Evolutionary conservation across 2,888 invertebrate genomes (phyloP).

Genomic region (Dryococelus australis): DNA sequence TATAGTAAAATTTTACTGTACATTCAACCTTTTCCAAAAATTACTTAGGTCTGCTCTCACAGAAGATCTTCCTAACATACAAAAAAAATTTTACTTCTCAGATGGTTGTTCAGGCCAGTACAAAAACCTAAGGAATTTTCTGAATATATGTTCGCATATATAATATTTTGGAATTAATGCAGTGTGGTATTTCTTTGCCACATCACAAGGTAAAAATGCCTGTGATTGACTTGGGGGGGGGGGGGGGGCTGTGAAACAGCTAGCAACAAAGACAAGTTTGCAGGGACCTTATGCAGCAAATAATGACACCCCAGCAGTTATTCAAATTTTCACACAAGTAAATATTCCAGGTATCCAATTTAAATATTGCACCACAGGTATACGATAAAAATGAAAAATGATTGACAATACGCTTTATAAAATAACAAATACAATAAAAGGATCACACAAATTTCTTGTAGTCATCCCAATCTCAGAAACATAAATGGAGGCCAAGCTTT

Average conservation of each 20-base stretch:
- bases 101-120: constrained; percentile 20
- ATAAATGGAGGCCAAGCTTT: not conserved
- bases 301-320: not conserved
- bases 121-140: not conserved
- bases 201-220: not conserved
- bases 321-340: not conserved
- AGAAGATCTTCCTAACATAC: not conserved
- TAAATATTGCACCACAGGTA: constrained; percentile 7
- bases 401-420: constrained; percentile 11
- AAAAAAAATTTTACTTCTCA: not conserved
- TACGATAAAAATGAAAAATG: not conserved
- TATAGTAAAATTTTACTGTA: not conserved
- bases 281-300: not conserved
- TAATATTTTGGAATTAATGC: not conserved
- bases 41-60: not conserved
- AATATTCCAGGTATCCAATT: constrained; percentile 21
- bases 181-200: constrained; percentile 17
- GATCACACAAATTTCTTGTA: not conserved
- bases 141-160: not conserved
- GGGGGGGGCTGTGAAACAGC: not conserved
- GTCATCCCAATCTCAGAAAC: constrained; percentile 24
- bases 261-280: constrained; percentile 19
- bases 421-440: not conserved
- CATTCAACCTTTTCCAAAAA: constrained; percentile 7
- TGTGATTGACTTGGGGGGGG: not conserved